A percentile compares a stretch with the other conserved stretches of the same genome.
Conservation (phyloP, 2,113 vertebrate species). For the Dicaeum eximium region DNA sequence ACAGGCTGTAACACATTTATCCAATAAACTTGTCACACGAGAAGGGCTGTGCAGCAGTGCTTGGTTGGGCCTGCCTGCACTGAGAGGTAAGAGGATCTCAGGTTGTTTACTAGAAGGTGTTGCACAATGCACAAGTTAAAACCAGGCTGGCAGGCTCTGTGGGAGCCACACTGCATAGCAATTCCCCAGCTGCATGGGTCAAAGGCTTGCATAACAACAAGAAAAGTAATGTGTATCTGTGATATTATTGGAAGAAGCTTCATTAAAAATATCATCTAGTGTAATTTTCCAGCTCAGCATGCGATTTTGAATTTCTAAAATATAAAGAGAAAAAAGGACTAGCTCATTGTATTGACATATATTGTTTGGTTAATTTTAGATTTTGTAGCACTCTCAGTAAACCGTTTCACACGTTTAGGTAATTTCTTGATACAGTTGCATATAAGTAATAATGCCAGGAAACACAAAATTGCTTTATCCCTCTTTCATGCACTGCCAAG, state of each 20-base stretch:
- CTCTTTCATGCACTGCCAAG: neutral
- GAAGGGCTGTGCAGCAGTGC: neutral
- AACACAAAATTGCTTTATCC: neutral
- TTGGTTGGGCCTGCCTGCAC: neutral
- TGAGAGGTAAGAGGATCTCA: slow-evolving; percentile 4
- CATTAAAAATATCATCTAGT: neutral
- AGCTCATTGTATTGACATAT: neutral
- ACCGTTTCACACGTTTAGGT: neutral
- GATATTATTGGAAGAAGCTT: neutral
- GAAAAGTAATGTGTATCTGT: neutral
- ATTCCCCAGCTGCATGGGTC: slow-evolving; percentile 10
- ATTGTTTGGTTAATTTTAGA: slow-evolving; percentile 5
- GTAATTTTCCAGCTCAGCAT: neutral
- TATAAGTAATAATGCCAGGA: neutral
- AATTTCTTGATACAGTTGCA: neutral
- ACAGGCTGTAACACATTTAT: neutral
- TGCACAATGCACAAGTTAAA: slow-evolving; percentile 11
- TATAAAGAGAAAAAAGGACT: neutral
- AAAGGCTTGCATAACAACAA: neutral
- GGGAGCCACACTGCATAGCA: neutral
- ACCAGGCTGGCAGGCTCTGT: slow-evolving; percentile 29
- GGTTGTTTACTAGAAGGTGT: slow-evolving; percentile 7
- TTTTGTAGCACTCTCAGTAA: neutral
- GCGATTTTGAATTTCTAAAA: neutral
- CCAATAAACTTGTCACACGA: neutral